Evolutionary conservation across 2,888 invertebrate species (phyloP).

Genomic region (Adelphocoris suturalis): DNA sequence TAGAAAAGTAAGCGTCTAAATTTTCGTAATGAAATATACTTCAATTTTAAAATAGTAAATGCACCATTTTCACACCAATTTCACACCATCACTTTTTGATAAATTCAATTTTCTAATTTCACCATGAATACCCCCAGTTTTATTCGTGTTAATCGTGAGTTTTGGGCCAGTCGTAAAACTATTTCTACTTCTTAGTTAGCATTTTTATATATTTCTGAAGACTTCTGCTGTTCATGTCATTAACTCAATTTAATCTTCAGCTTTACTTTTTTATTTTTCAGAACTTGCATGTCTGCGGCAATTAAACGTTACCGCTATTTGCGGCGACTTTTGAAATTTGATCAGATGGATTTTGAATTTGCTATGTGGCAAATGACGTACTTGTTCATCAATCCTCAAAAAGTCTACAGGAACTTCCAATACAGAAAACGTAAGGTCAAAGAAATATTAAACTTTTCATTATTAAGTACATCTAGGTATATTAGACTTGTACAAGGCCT

Average conservation of each 20-base stretch:
- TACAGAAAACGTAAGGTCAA: conserved; percentile 94
- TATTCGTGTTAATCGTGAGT: too few species aligned
- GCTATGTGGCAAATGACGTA: conserved; percentile 99
- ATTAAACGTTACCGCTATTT: conserved; percentile 94
- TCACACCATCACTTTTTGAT: too few species aligned
- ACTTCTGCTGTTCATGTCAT: not conserved
- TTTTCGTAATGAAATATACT: too few species aligned
- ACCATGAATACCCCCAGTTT: too few species aligned
- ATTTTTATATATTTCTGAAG: not conserved
- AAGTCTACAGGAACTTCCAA: conserved; percentile 97
- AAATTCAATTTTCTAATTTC: too few species aligned
- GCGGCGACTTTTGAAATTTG: conserved; percentile 90
- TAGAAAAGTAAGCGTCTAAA: too few species aligned
- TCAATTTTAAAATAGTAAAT: too few species aligned
- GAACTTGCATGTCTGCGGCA: conserved; percentile 89
- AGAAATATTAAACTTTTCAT: not conserved
- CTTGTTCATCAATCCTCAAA: conserved; percentile 95
- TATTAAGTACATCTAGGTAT: not conserved
- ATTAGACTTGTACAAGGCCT: too few species aligned
- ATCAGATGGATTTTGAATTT: conserved; percentile 99
- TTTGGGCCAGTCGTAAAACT: too few species aligned
- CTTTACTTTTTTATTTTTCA: conserved; percentile 79
- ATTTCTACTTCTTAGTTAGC: too few species aligned
- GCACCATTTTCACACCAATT: too few species aligned
- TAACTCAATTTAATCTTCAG: not conserved